These are phyloP conservation scores for Alcedo atthis DNA, from an alignment of 2,797 vertebrate species.

Conservation along the genomic window DNA sequence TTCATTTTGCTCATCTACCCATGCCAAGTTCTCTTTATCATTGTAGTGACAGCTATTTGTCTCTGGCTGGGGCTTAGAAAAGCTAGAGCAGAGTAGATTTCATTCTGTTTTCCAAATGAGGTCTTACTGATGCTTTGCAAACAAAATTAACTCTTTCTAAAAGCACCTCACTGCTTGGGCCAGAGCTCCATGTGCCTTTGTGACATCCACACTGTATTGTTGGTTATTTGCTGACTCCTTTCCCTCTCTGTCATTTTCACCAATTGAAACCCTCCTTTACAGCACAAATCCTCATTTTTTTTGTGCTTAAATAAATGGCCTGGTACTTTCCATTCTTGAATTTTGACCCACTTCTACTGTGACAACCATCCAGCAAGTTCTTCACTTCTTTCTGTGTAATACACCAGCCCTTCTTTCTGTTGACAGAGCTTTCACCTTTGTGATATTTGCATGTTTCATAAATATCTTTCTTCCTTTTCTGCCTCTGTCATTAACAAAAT, in stretches of 20 bases:
- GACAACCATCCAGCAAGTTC: neutral
- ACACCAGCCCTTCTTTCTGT: neutral
- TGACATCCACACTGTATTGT: neutral
- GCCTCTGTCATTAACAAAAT: neutral
- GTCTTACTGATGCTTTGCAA: neutral
- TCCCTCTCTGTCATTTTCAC: neutral
- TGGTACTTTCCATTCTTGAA: neutral
- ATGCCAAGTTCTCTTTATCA: neutral
- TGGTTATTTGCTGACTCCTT: neutral
- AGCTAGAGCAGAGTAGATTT: neutral
- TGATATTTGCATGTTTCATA: neutral
- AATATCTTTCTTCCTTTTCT: neutral
- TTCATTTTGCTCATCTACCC: neutral
- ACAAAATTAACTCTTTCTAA: neutral
- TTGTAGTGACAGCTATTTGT: neutral
- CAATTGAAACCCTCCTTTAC: neutral
- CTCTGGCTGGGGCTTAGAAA: no score
- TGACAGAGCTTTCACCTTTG: neutral
- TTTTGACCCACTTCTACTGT: neutral
- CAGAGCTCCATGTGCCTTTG: neutral
- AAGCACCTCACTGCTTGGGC: neutral
- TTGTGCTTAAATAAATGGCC: neutral
- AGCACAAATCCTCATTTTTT: neutral
- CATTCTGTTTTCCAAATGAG: neutral
- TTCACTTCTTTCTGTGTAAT: neutral